phyloP scores from a whole-genome alignment of 2,888 invertebrate genomes.

The Drosophila merina region DNA sequence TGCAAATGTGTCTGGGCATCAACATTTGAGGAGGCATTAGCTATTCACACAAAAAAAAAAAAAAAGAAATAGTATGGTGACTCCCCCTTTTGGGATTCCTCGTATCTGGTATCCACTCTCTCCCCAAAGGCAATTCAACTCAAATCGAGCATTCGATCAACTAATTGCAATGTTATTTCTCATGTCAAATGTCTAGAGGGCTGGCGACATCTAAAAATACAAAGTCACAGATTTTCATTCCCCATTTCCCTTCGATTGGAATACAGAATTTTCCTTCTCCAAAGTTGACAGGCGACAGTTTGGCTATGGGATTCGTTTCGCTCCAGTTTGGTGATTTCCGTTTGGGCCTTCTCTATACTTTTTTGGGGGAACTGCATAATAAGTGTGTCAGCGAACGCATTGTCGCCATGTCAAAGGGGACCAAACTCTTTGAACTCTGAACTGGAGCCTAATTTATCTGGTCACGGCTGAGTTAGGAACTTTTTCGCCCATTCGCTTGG shows the following conservation, averaged over 20 bases:
- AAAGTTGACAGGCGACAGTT: constrained; percentile 69
- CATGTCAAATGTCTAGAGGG: constrained; percentile 69
- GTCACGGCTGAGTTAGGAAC: constrained; percentile 37
- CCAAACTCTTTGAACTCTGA: constrained; percentile 61
- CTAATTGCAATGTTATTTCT: constrained; percentile 69
- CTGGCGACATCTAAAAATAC: constrained; percentile 71
- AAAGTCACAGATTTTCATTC: constrained; percentile 6
- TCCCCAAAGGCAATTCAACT: constrained; percentile 39
- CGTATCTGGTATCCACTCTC: neutral
- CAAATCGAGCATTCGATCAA: constrained; percentile 52
- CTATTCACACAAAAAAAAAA: constrained; percentile 17
- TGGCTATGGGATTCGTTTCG: constrained; percentile 56
- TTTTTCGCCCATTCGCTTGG: constrained; percentile 12
- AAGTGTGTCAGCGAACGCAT: constrained; percentile 65
- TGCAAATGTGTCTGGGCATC: constrained; percentile 50
- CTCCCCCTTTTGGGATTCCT: neutral
- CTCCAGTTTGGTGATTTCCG: constrained; percentile 63
- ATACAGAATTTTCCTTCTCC: constrained; percentile 17
- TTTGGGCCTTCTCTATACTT: constrained; percentile 3
- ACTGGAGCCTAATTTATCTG: constrained; percentile 55
- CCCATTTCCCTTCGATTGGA: constrained; percentile 15
- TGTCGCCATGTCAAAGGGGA: constrained; percentile 54
- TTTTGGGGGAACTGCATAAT: constrained; percentile 45
- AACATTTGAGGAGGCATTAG: constrained; percentile 62
- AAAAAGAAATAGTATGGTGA: neutral